Evolutionary conservation across 1,140 invertebrate genomes (phyloP), one percentile per base, ranked within the genome.

Genomic region (Luehdorfia chinensis): DNA sequence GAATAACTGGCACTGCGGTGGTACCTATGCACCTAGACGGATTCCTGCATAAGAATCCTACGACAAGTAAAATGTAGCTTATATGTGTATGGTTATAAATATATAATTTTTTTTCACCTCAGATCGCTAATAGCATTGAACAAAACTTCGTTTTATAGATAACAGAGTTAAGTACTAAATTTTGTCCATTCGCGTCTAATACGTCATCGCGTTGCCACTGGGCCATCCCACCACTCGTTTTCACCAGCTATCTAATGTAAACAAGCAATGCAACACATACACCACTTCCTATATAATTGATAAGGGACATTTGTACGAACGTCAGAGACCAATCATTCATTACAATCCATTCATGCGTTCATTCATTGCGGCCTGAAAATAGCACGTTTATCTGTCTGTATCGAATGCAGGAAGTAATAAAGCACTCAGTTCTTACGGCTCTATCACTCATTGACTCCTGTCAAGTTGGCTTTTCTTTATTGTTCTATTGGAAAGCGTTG

Each of bases 331-430:
- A 50, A 67, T 73, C 70, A 75, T 75, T 79, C 68, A 78, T 55
- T 65, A 21, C 45, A 27, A 39, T 57, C 53, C 64, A 59, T 69
- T 69, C 69, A 73, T 57, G 30, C 55, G 41, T 69, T 70, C 72
- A 70, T 74, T 66, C 67, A 75, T 52, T 66, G 32, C 14, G 8
- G 33, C 47, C 52, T 48, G 43, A 54, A 75, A 75, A 75, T 77
- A 77, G 68, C 62, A n/a, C 36, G 56, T 62, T 69, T 74, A 72
- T 72, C 68, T 66, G 52, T 48, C 47, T 37, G 47, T 44, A 32
- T 47, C 48, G 28, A n/a, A n/a, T 34, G 36, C 41, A 73, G 76
- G 76, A 80, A 81, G 75, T 65, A 64, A 73, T 81, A 81, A 81
- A 81, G 18, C 69, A 78, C 57, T 78, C 75, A 66, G 28, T 51